Evolutionary conservation across 2,888 invertebrate genomes (phyloP).

Genomic region (Seira sanloemensis): DNA sequence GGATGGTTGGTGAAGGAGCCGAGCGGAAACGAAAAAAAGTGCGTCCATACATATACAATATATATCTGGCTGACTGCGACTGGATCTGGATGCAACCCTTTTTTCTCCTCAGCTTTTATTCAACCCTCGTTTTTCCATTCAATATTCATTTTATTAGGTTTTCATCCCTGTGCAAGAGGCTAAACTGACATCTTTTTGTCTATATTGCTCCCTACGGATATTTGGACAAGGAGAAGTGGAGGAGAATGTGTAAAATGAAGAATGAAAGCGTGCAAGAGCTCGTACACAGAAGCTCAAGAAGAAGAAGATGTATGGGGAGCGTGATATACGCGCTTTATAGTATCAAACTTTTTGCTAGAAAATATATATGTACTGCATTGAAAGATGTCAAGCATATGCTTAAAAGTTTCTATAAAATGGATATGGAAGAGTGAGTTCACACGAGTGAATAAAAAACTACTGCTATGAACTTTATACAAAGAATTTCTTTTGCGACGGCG

Average conservation of each 20-base stretch:
- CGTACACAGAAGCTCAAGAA: not conserved
- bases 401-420: conserved; percentile 46
- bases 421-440: conserved; percentile 21
- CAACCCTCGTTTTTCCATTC: conserved; percentile 58
- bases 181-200: conserved; percentile 61
- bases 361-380: too few species aligned
- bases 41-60: too few species aligned
- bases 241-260: not conserved
- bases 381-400: conserved; percentile 45
- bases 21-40: conserved; percentile 37
- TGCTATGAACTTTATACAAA: conserved; percentile 6
- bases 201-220: conserved; percentile 57
- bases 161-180: conserved; percentile 45
- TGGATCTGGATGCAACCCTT: conserved; percentile 41
- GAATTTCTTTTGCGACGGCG: not conserved
- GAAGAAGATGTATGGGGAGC: too few species aligned
- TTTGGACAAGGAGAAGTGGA: conserved; percentile 44
- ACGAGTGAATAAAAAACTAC: conserved; percentile 20
- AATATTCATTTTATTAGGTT: conserved; percentile 64
- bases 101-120: conserved; percentile 35
- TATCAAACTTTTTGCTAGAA: not conserved
- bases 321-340: too few species aligned
- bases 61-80: conserved; percentile 14
- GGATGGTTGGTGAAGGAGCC: conserved; percentile 6
- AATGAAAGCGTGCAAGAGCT: not conserved